phyloP scores from a whole-genome alignment of 1,140 invertebrate species.

The Stenopsyche tienmushanensis region DNA sequence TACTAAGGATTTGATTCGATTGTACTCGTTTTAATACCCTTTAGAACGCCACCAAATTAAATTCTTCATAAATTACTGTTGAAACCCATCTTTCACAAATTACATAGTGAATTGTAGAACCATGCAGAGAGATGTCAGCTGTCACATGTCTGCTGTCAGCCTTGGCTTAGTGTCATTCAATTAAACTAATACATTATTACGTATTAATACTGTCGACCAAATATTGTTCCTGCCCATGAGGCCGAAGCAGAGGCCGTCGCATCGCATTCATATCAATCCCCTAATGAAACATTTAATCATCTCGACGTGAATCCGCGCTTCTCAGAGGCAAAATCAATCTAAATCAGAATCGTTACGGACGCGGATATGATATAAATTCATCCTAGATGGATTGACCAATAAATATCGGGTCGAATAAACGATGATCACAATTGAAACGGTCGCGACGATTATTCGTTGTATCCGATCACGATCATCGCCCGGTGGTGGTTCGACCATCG shows the following conservation, averaged over 20 bases:
- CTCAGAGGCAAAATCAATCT: conserved; percentile 1
- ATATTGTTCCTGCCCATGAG: not conserved
- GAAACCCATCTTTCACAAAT: too few species aligned
- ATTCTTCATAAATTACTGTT: too few species aligned
- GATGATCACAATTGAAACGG: conserved; percentile 2
- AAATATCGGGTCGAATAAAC: not conserved
- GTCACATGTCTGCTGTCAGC: not conserved
- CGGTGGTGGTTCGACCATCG: not conserved
- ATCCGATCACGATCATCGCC: too few species aligned
- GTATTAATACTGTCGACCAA: not conserved
- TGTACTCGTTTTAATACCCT: too few species aligned
- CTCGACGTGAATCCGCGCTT: not conserved
- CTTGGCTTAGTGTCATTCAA: conserved; percentile 18
- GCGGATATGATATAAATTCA: not conserved
- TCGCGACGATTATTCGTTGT: conserved; percentile 2
- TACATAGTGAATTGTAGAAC: too few species aligned
- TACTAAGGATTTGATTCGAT: too few species aligned
- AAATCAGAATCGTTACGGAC: not conserved
- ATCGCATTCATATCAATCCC: too few species aligned
- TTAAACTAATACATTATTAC: conserved; percentile 13
- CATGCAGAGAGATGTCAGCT: too few species aligned
- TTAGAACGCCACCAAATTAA: conserved; percentile 13
- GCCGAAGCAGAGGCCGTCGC: not conserved
- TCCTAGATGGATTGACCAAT: not conserved
- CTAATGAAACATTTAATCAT: not conserved